Base-by-base conservation (phyloP, 2,888 invertebrate genomes). In the Onthophagus sagittarius region DNA sequence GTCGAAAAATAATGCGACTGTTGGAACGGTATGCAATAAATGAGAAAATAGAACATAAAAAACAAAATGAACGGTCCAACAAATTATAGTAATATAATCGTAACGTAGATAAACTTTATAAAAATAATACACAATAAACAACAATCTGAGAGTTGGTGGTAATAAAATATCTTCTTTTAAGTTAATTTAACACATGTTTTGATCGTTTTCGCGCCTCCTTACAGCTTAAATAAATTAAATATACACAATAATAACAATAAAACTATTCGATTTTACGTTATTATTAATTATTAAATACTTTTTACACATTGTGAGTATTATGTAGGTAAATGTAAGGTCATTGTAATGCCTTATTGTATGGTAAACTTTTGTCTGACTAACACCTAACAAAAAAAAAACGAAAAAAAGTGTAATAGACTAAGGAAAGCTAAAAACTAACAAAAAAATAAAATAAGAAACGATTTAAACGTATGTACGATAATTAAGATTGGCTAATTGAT, bases 281-380 rank as follows among this genome's bases (percentile, higher is more conserved):
- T 67, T 15, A 63, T 31, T 67, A 74, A 74, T 77, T 78, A 79
- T 75, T 77, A 78, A 80, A 80, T 79, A 79, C 77, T 80, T 82
- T 82, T 81, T 82, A 82, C 80, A 76, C 67, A 67, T 63, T 76
- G 82, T 83, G 84, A 84, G 83, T 83, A 83, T 83, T 83, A 77
- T 77, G 80, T 75, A 83, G 83, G 83, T 83, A 83, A 78, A 77
- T 67, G 67, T 67, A 67, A 82, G 82, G 82, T 83, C 83, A 82
- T 78, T 79, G 78, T 84, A 83, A 84, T 83, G 83, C 83, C 84
- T 84, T 84, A 81, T 79, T 79, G 81, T 79, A 79, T 84, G 84
- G 84, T 84, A 84, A 84, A 83, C 83, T 82, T 83, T 79, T 82
- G 84, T 82, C 81, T 79, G 78, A 79, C 79, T 81, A 80, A 71